Conservation (phyloP, 1,140 invertebrate genomes). For the Solen grandis region DNA sequence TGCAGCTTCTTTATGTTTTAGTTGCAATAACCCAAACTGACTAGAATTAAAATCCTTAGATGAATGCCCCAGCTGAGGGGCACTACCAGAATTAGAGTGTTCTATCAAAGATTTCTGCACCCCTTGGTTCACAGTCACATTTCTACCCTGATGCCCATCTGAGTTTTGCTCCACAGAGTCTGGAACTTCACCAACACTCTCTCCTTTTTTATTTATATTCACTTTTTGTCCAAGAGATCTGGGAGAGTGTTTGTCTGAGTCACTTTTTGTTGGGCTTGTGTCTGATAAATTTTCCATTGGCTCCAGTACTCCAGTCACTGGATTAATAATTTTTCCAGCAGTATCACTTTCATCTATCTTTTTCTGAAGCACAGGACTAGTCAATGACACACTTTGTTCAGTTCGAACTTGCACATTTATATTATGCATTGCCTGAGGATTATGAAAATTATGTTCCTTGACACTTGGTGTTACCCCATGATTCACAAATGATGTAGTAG, state of each 20-base stretch:
- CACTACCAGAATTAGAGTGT: background rate
- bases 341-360: slow-evolving; percentile 78
- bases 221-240: slow-evolving; percentile 25
- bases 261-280: slow-evolving; percentile 68
- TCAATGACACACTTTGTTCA: slow-evolving; percentile 52
- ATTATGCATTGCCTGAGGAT: slow-evolving; percentile 49
- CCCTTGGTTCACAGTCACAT: background rate
- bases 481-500: slow-evolving; percentile 14
- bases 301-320: slow-evolving; percentile 92
- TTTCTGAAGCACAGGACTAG: slow-evolving; percentile 36
- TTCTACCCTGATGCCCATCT: background rate
- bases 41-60: slow-evolving; percentile 6
- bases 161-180: background rate
- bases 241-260: slow-evolving; percentile 57
- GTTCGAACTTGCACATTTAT: slow-evolving; percentile 11
- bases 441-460: slow-evolving; percentile 39
- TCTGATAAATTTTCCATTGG: slow-evolving; percentile 83
- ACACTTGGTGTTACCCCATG: slow-evolving; percentile 32
- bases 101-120: too few species aligned
- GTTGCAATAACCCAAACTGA: slow-evolving; percentile 37
- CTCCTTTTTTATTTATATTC: background rate
- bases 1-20: background rate
- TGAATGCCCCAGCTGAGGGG: background rate
- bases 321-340: slow-evolving; percentile 90
- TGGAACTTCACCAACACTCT: background rate